Evolutionary conservation across 2,797 vertebrate genomes (phyloP), one percentile per base, ranked within the genome.

Genomic region (Sebastes wilsoni): DNA sequence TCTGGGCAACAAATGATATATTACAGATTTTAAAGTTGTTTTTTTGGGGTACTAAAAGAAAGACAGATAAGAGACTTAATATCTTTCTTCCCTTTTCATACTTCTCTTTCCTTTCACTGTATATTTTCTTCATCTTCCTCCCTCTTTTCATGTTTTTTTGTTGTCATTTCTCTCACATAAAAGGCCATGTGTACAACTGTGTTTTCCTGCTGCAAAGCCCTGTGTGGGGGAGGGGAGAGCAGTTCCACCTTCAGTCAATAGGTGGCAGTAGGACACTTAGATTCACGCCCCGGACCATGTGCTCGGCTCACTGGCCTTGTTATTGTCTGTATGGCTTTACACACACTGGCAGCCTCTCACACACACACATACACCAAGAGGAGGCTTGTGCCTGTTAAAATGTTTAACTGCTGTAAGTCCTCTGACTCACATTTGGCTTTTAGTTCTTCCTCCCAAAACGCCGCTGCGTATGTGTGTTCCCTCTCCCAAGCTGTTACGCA

Each of bases 201-300:
- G 18, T 86, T 78, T 79, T 58, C 32, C 38, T 78, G 32, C 78
- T 81, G 28, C 42, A 52, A 75, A 81, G 18, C 25, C n/a, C 18
- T 5, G 66, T 66, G 85, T 90, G 88, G 90, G 92, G 91, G 92
- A 85, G 77, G 89, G 90, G 88, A 42, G 23, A 20, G 71, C 72
- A 89, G 28, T 85, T 77, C 79, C 38, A n/a, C 4, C 12, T 49
- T 70, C 60, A 55, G 70, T 89, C 94, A 92, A 86, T 92, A 94
- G 94, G 93, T 93, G 94, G 94, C 94, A 95, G 92, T 94, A 89
- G 78, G 80, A 91, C 91, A 90, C 92, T 89, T 90, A 23, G 61
- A 55, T 93, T 84, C 34, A 65, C 52, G 60, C 23, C 5, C 2
- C 1, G 4, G 70, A 77, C 89, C 91, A 91, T 89, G 92, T 83